These are phyloP conservation scores for Volucella inflata DNA, from an alignment of 2,888 invertebrate species.

Conservation along the genomic window DNA sequence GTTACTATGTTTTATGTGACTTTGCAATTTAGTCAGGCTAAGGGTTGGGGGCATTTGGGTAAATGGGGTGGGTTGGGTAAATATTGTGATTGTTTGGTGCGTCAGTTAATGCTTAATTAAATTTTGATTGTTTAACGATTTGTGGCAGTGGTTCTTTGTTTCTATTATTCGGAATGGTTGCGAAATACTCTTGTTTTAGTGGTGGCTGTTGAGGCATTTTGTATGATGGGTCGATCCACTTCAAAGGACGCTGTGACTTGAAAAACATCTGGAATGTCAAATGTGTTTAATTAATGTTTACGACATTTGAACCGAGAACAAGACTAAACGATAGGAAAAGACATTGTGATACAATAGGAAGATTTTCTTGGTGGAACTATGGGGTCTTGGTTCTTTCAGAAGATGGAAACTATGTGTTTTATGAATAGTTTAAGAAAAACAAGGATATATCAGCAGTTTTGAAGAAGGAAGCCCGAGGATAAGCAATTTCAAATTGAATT, in stretches of 20 bases:
- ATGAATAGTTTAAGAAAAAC: too few species aligned
- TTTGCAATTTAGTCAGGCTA: slow-evolving; percentile 54
- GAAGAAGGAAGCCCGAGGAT: too few species aligned
- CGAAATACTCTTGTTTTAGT: slow-evolving; percentile 1
- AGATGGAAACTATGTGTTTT: too few species aligned
- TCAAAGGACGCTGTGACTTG: slow-evolving; percentile 64
- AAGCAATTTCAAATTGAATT: too few species aligned
- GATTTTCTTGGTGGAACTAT: too few species aligned
- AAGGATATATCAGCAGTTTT: too few species aligned
- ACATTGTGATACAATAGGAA: not conserved
- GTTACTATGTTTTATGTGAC: slow-evolving; percentile 72
- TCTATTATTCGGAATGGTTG: slow-evolving; percentile 3
- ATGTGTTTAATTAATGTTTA: slow-evolving; percentile 40
- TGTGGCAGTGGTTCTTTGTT: slow-evolving; percentile 61
- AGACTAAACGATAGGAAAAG: not conserved
- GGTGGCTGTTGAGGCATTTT: not conserved
- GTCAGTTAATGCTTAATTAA: slow-evolving; percentile 75
- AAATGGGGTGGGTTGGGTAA: slow-evolving; percentile 26
- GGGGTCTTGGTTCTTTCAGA: too few species aligned
- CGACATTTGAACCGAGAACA: slow-evolving; percentile 44
- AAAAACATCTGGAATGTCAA: slow-evolving; percentile 53
- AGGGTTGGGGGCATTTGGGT: not conserved
- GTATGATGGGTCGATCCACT: slow-evolving; percentile 15
- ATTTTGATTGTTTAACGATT: slow-evolving; percentile 75
- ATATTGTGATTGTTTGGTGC: slow-evolving; percentile 74